These are phyloP conservation scores for Sciurus niger DNA, from an alignment of 2,113 vertebrate genomes.

Conservation along the genomic window DNA sequence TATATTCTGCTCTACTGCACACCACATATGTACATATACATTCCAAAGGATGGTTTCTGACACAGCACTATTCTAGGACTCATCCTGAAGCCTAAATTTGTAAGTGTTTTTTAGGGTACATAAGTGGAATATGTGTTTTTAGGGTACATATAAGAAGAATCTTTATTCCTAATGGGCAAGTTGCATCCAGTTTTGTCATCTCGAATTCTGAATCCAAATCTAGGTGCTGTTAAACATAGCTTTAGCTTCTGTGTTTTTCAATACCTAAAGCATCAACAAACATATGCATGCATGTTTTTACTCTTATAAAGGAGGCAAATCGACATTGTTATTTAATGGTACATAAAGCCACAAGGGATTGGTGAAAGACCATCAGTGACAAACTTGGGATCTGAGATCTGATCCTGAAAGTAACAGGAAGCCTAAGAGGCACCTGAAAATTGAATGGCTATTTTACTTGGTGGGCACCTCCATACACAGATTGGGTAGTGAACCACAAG, in stretches of 20 bases:
- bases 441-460: not conserved
- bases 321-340: not conserved
- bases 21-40: not conserved
- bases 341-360: not conserved
- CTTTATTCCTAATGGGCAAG: not conserved
- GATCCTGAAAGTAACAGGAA: not conserved
- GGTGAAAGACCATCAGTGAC: too few relatives aligned
- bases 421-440: not conserved
- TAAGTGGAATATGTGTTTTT: not conserved
- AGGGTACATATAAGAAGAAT: not conserved
- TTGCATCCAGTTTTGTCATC: not conserved
- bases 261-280: not conserved
- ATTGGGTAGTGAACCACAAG: not conserved
- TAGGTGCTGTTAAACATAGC: not conserved
- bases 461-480: not conserved
- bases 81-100: not conserved
- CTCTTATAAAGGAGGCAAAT: not conserved
- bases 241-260: not conserved
- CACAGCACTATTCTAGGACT: not conserved
- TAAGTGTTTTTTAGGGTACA: not conserved
- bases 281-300: not conserved
- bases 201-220: conserved; percentile 23
- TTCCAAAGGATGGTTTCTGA: not conserved
- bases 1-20: not conserved
- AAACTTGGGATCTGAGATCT: not conserved